A percentile compares a stretch with the other conserved stretches of the same genome.
phyloP scores from a whole-genome alignment of 1,140 invertebrate species.

The Eciton burchellii region DNA sequence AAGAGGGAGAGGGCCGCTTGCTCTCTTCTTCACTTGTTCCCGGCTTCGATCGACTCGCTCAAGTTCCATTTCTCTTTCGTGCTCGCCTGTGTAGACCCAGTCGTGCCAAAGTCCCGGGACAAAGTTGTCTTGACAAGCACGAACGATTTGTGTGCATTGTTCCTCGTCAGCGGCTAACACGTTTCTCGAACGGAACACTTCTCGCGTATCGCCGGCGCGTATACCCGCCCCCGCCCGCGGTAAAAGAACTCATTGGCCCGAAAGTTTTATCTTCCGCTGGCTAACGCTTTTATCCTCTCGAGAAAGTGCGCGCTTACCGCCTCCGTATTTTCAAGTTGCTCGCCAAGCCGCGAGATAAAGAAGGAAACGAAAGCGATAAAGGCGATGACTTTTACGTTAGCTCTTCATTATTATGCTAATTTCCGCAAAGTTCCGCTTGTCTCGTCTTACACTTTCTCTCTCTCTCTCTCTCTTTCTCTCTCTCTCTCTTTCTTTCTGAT shows the following conservation, averaged over 20 bases:
- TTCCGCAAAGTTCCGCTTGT: conserved; percentile 12
- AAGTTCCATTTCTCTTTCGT: conserved; percentile 43
- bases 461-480: too few species aligned
- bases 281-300: conserved; percentile 37
- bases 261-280: conserved; percentile 56
- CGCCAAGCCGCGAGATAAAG: not conserved
- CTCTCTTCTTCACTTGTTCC: conserved; percentile 5
- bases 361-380: conserved; percentile 22
- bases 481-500: too few species aligned
- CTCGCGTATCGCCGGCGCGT: conserved; percentile 20
- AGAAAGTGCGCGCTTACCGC: conserved; percentile 10
- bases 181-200: conserved; percentile 46
- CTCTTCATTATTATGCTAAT: conserved; percentile 57
- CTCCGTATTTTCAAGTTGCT: not conserved
- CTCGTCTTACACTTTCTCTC: not conserved
- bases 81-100: conserved; percentile 33
- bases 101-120: conserved; percentile 56
- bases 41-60: conserved; percentile 27
- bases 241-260: conserved; percentile 56
- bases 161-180: conserved; percentile 49
- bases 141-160: conserved; percentile 67
- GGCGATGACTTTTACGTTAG: conserved; percentile 36
- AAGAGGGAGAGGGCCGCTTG: conserved; percentile 5
- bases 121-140: conserved; percentile 66
- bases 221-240: conserved; percentile 21